Base-by-base conservation (phyloP, 2,888 invertebrate genomes). In the Muscina levida region DNA sequence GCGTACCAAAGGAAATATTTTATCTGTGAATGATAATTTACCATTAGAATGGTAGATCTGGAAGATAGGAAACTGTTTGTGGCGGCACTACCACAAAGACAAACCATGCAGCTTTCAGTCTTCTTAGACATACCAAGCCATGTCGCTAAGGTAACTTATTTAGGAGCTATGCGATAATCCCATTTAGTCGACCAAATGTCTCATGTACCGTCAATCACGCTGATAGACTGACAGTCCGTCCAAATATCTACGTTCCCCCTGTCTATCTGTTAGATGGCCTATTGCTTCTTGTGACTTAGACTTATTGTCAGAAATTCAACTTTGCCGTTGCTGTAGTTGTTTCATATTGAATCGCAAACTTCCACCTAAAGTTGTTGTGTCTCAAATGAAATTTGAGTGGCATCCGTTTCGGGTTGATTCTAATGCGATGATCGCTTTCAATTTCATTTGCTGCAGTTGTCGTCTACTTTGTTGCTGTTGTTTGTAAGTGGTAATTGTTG, bases 401-500 rank as follows among this genome's bases (percentile, higher is more conserved):
- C 80, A 81, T 77, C 80, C 80, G 74, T 81, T 80, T 59, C 71
- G 37, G 17, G 59, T 73, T 73, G 57, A 73, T 80, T 80, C 80
- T 80, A 70, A 76, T 70, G 42, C 62, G 62, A 62, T 56, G 56
- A 71, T 66, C 46, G 59, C 74, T 81, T 77, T 74, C 77, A 77
- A 67, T 81, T 81, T 82, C 77, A 77, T 77, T 79, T 82, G 57
- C 51, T 71, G 66, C 51, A 37, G 72, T 79, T 66, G 48, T 70
- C 66, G 67, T 65, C 37, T 13, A 26, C 37, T 15, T 17, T 44
- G 59, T 75, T 70, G 76, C 48, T 77, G 73, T 48, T 70, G 46
- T 46, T 80, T 73, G 67, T 77, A 75, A 82, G 76, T 83, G 82
- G 83, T 83, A 83, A 83, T 83, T 83, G 83, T 79, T 82, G 72